These are phyloP conservation scores for Phorcus lineatus DNA, from an alignment of 2,888 invertebrate genomes.

Conservation along the genomic window DNA sequence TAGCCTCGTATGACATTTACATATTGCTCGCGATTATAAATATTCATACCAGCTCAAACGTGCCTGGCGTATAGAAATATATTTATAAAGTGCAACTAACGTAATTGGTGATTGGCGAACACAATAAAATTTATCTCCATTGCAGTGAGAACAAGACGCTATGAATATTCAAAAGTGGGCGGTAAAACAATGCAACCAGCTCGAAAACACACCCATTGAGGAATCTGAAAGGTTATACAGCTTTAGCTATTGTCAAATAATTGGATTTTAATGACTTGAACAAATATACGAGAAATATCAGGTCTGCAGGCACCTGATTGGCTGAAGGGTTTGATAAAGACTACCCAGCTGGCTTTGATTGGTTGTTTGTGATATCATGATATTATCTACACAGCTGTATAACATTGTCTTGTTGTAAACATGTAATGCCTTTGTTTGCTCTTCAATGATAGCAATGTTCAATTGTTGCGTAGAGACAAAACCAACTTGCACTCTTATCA, in stretches of 20 bases:
- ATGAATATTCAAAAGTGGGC: slow-evolving; percentile 23
- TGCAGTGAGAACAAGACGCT: not conserved
- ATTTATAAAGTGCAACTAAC: slow-evolving; percentile 2
- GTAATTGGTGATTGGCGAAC: not conserved
- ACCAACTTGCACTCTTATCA: not conserved
- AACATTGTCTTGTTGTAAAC: not conserved
- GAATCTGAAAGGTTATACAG: slow-evolving; percentile 8
- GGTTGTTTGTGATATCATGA: slow-evolving; percentile 12
- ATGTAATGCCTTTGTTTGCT: not conserved
- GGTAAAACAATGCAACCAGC: not conserved
- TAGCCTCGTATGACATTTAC: slow-evolving; percentile 12
- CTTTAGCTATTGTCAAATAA: slow-evolving; percentile 14
- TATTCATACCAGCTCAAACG: slow-evolving; percentile 9
- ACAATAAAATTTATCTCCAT: slow-evolving; percentile 18
- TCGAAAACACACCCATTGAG: slow-evolving; percentile 3
- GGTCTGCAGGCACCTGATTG: slow-evolving; percentile 2
- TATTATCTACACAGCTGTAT: not conserved
- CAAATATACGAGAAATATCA: not conserved
- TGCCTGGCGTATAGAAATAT: slow-evolving; percentile 5
- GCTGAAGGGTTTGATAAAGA: not conserved
- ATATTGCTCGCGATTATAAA: slow-evolving; percentile 1
- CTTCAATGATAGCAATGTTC: not conserved
- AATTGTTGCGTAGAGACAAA: not conserved
- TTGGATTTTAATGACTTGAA: slow-evolving; percentile 20
- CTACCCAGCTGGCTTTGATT: not conserved